Evolutionary conservation across 2,113 vertebrate species (phyloP), one percentile per base, ranked within the genome.

Genomic region (Glaucidium brasilianum): DNA sequence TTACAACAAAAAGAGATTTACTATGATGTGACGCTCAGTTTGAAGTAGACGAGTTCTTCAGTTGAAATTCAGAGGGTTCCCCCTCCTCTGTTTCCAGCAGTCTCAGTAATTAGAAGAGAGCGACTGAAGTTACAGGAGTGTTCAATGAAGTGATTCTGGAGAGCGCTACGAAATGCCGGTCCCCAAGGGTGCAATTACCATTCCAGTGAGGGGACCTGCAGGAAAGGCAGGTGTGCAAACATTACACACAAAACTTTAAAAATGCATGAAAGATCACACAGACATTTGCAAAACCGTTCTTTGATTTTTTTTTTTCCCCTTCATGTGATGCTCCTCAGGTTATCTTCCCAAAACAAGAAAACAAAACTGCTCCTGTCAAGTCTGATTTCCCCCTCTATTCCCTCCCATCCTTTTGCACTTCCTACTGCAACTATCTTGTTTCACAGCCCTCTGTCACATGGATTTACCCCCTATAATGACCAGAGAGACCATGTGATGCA

Each of bases 41-140:
- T 81, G 82, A 68, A 75, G 56, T 5, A 47, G 58, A 77, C 39
- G 62, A 85, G 55, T 23, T 58, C 50, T 74, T 35, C 29, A 52
- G 60, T 11, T 89, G 84, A 68, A 83, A 49, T 52, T 58, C 55
- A 60, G 49, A 81, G n/a, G 6, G 25, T 29, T 34, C 1, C 10
- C 19, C 11, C 11, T 5, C 1, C 12, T 8, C 55, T 34, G 16
- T 41, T 78, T 52, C 49, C 25, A n/a, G 32, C 41, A 49, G 63
- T 39, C 26, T 80, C 53, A 34, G 66, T 76, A 94, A 96, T 95
- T 96, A 95, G 32, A 76, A 68, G 72, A 90, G 84, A 87, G 80
- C 27, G 81, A 47, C 63, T 88, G 67, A 93, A 92, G 50, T 60
- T 74, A 23, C 8, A 27, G 11, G 67, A 72, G 47, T 7, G 37